Evolutionary conservation across 2,113 vertebrate genomes (phyloP), one percentile per base, ranked within the genome.

Genomic region (Riparia riparia): DNA sequence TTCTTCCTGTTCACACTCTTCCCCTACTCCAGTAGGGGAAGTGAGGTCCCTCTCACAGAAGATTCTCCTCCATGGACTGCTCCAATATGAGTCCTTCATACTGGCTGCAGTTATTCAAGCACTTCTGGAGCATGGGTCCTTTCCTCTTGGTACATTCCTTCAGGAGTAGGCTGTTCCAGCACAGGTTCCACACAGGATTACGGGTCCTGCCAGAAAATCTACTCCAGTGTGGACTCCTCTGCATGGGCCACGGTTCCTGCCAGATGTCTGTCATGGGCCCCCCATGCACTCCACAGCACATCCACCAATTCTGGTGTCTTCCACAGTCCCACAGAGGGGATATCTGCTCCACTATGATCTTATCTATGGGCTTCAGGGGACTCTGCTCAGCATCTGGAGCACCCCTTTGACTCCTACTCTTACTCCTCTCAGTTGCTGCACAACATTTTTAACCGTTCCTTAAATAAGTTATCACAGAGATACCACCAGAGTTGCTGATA

Each of bases 221-320:
- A 44, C 25, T 63, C 13, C 56, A 41, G 6, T 2, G 1, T 47
- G 42, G 15, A 20, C 14, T 56, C 6, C 14, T 61, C 32, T 57
- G 17, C 19, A 44, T 3, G 6, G 12, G 9, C n/a, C 29, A 12
- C 0, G 0, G 10, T 17, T 47, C 49, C 54, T 73, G 37, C 3
- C 28, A 51, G 28, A 22, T 56, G 1, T 10, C 37, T 4, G 4
- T 8, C 7, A 8, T 15, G n/a, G 26, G 4, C 4, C 72, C 5
- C 34, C 20, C 20, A 19, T 24, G 19, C 24, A 21, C 14, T 39
- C 56, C 22, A 73, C 17, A 37, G 37, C 6, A 28, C 17, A 69
- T 39, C 15, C 24, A 28, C 39, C 44, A 25, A 1, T 17, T 58
- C 66, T 64, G 31, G 16, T 12, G 21, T 53, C 17, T 21, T 68